These are phyloP conservation scores for Myodes glareolus DNA, from an alignment of 2,113 vertebrate genomes.

Conservation along the genomic window DNA sequence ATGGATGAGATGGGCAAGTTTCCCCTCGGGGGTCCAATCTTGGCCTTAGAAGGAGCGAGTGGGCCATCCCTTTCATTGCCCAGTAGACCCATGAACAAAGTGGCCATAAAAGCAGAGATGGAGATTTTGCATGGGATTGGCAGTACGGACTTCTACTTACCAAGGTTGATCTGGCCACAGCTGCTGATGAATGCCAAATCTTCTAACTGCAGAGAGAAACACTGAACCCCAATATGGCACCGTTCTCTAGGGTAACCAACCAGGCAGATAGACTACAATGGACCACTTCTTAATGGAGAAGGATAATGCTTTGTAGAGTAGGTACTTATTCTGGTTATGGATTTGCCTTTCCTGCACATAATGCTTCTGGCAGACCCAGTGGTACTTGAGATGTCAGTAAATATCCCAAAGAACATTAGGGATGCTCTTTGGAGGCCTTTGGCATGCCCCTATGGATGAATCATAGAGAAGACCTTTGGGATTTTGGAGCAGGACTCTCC, in stretches of 20 bases:
- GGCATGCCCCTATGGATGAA: background rate
- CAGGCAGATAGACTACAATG: background rate
- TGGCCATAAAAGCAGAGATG: background rate
- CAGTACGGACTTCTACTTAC: background rate
- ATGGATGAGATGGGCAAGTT: fast-evolving
- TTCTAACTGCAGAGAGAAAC: background rate
- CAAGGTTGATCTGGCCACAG: background rate
- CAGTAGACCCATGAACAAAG: background rate
- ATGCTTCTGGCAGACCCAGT: background rate
- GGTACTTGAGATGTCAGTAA: background rate
- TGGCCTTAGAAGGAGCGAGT: background rate
- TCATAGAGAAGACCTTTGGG: background rate
- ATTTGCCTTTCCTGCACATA: background rate
- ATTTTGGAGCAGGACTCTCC: background rate
- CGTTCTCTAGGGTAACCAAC: background rate
- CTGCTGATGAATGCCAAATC: background rate
- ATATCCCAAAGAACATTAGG: background rate
- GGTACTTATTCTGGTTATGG: background rate
- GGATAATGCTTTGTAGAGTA: background rate
- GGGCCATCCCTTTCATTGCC: background rate
- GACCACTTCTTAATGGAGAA: background rate
- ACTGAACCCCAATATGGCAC: background rate
- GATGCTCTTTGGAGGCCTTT: background rate
- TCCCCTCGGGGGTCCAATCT: fast-evolving
- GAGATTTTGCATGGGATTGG: background rate